These are phyloP conservation scores for Lamellibrachia luymesi DNA, from an alignment of 1,140 invertebrate species.

Conservation along the genomic window DNA sequence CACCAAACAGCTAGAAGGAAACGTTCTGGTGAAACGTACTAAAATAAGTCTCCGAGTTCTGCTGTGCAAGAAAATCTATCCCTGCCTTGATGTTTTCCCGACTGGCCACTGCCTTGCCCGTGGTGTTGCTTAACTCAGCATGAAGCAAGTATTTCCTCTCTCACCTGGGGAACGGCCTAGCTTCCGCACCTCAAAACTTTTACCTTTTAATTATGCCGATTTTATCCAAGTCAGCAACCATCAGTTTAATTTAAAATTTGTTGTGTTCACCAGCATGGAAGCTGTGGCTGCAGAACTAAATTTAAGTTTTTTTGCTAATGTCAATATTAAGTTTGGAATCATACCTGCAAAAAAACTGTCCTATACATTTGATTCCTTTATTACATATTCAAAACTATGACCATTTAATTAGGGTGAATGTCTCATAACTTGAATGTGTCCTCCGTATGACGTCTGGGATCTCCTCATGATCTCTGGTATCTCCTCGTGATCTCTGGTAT, in stretches of 20 bases:
- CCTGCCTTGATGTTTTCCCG: neutral
- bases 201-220: too few relatives aligned
- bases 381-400: too few relatives aligned
- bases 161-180: neutral
- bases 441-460: neutral
- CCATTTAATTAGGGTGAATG: neutral
- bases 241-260: too few relatives aligned
- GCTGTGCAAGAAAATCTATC: neutral
- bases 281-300: too few relatives aligned
- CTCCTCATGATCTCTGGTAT: neutral
- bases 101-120: neutral
- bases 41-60: neutral
- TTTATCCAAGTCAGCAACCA: too few relatives aligned
- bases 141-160: neutral
- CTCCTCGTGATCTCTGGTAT: neutral
- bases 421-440: neutral
- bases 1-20: neutral
- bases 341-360: too few relatives aligned
- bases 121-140: neutral
- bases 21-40: neutral
- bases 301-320: too few relatives aligned
- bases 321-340: too few relatives aligned
- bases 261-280: too few relatives aligned
- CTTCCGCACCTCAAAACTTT: too few relatives aligned
- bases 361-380: too few relatives aligned